Evolutionary conservation across 2,797 vertebrate genomes (phyloP), one percentile per base, ranked within the genome.

Genomic region (Sebastes steindachneri): DNA sequence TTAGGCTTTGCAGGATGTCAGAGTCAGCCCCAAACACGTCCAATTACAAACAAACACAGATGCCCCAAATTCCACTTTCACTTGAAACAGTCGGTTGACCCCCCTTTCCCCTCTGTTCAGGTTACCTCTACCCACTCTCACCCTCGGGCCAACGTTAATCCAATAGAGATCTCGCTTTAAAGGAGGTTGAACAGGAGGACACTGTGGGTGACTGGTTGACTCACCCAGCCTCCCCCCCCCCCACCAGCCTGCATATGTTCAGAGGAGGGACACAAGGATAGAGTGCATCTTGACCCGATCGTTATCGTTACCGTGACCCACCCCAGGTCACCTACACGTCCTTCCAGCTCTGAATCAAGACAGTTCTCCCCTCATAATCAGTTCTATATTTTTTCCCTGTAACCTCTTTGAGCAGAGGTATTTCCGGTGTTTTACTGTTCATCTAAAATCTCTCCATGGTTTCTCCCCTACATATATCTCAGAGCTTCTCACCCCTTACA

Each of bases 31-130:
- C 91, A 91, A 94, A 95, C 91, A 94, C 80, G 86, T 75, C 67
- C 90, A 86, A 91, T 90, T 86, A 94, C 93, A 94, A 95, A 95
- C 95, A 95, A 95, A 94, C 92, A 95, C 92, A 94, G 86, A 94
- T 94, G 90, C 92, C 92, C 86, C 68, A 60, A 92, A 95, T 95
- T 95, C 94, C 93, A 93, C 89, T 93, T 93, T 95, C 91, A 93
- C 92, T 95, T 93, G 90, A 95, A 95, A 93, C 94, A 94, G 91
- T 92, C 74, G 79, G 53, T 68, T 92, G 93, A 90, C 89, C 93
- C 86, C 73, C 33, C 74, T 72, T 72, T 86, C 80, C 80, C 91
- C 92, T 90, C 87, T 88, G 85, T 90, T 91, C 80, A 88, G 86
- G 88, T 92, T 92, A 88, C 90, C 83, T 85, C 86, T 82, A 41